These are phyloP conservation scores for Protaetia brevitarsis DNA, from an alignment of 1,140 invertebrate genomes.

Conservation along the genomic window DNA sequence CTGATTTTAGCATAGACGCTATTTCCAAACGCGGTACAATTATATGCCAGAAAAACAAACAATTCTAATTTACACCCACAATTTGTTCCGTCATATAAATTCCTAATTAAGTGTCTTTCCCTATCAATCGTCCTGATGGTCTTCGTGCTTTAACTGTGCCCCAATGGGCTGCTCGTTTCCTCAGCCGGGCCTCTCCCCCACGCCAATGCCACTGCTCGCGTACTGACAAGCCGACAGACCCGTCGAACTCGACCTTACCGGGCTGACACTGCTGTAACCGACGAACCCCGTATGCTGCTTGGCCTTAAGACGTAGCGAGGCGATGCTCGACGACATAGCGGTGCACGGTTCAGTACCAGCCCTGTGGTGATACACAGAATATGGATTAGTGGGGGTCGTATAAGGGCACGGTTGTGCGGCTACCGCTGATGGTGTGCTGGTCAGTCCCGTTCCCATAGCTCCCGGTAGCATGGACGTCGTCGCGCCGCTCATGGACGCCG, in stretches of 20 bases:
- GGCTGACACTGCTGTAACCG: conserved; percentile 59
- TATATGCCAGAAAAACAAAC: no score
- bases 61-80: not conserved
- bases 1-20: no score
- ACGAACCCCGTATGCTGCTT: conserved; percentile 80
- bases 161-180: conserved; percentile 50
- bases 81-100: not conserved
- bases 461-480: conserved; percentile 63
- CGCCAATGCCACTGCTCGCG: conserved; percentile 59
- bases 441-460: conserved; percentile 63
- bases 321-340: conserved; percentile 84
- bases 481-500: conserved; percentile 59
- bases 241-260: conserved; percentile 76
- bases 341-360: conserved; percentile 69
- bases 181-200: conserved; percentile 56
- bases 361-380: conserved; percentile 71
- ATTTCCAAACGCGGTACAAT: no score
- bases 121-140: conserved; percentile 45
- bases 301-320: conserved; percentile 81
- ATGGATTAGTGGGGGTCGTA: conserved; percentile 68
- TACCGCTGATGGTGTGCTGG: conserved; percentile 59
- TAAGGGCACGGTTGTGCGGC: conserved; percentile 67
- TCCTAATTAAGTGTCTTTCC: conserved; percentile 1
- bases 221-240: conserved; percentile 88
- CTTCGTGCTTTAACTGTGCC: conserved; percentile 48